Evolutionary conservation across 2,797 vertebrate species (phyloP).

Genomic region (Pangasius larnaudii): DNA sequence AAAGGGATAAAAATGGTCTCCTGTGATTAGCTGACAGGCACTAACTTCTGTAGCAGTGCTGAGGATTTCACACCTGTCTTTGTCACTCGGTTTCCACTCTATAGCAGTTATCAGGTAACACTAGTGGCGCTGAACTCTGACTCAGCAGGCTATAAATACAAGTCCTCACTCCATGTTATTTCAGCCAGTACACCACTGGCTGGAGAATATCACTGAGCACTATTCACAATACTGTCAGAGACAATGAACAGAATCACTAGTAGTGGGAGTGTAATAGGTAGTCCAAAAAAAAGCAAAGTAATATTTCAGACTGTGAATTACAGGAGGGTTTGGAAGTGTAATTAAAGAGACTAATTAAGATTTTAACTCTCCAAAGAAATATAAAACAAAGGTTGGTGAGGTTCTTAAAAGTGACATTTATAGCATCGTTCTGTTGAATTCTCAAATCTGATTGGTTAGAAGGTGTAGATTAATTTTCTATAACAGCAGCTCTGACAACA

Average conservation of each 20-base stretch:
- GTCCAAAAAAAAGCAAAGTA: background rate
- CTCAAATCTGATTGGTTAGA: background rate
- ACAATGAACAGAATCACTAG: background rate
- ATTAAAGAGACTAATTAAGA: background rate
- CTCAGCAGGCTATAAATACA: conserved; percentile 63
- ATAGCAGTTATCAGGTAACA: conserved; percentile 50
- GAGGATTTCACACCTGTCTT: conserved; percentile 54
- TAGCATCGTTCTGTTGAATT: background rate
- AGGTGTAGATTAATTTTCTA: background rate
- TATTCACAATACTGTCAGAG: background rate
- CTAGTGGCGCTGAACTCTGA: conserved; percentile 47
- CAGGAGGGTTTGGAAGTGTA: background rate
- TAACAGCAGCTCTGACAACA: background rate
- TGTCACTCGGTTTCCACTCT: conserved; percentile 44
- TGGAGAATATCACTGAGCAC: conserved; percentile 16
- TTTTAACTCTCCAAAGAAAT: background rate
- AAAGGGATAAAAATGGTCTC: background rate
- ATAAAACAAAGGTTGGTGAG: background rate
- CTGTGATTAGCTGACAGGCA: background rate
- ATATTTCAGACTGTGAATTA: background rate
- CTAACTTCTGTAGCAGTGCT: background rate
- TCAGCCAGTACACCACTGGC: conserved; percentile 13
- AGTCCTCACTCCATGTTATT: conserved; percentile 40
- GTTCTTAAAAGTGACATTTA: background rate
- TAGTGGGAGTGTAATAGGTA: background rate